Evolutionary conservation across 2,113 vertebrate species (phyloP), one percentile per base, ranked within the genome.

Genomic region (Ia io): DNA sequence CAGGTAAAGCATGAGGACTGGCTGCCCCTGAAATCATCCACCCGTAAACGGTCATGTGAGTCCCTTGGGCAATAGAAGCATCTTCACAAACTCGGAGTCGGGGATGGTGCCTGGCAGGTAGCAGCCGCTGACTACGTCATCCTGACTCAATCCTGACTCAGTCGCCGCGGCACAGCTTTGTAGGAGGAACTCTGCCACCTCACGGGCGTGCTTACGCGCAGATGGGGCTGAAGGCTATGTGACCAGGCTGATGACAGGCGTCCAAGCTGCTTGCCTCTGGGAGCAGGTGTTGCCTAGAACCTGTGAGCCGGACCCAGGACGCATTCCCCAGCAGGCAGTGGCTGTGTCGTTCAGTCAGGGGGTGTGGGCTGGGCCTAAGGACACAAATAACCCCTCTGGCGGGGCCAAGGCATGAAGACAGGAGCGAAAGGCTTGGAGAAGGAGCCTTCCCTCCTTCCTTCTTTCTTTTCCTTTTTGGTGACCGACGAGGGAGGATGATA

Each of bases 221-320:
- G 23, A 4, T 0, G 35, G 0, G 23, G 3, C 35, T 12, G 14
- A 28, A 18, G 42, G 37, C 2, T 0, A 6, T 9, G 0, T 0
- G 8, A 2, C 32, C 56, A 9, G 47, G 70, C 80, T 30, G 79
- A 9, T 1, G 1, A 49, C 1, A 12, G 9, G 18, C 9, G 30
- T 73, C 4, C 1, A 5, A 83, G 37, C 63, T 23, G 35, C 42
- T 5, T 2, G 20, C 1, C 0, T 4, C 6, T 0, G 4, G 84
- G 73, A 8, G 1, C 71, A 67, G 77, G 44, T n/a, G 65, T 23
- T 1, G 1, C 28, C 35, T 20, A 0, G 2, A 10, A 11, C 30
- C 12, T 4, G 0, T 10, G 11, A 6, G 17, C 47, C 37, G 56
- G 49, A 37, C 23, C 1, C 4, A 5, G 70, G 40, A 2, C 2